Evolutionary conservation across 2,113 vertebrate species (phyloP), one percentile per base, ranked within the genome.

Genomic region (Barbus barbus): DNA sequence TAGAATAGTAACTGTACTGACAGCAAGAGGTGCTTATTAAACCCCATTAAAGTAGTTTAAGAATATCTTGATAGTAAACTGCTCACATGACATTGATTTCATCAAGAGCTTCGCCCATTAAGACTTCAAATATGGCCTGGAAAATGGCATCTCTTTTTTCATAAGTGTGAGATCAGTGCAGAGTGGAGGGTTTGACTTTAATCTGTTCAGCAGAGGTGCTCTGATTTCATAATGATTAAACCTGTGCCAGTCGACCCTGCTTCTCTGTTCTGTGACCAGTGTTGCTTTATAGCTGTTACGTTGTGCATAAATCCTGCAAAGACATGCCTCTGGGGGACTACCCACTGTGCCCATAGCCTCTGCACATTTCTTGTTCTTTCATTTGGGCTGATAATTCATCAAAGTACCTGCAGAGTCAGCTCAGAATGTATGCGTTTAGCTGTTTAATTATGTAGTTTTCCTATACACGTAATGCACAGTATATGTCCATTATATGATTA

Each of bases 161-260:
- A 46, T 22, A 78, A 82, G 73, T 84, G 51, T 76, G 41, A 41
- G 60, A 80, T 65, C 48, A 63, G 67, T 69, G 76, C 26, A 69
- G 79, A 69, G 80, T 53, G 72, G 73, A 76, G 63, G 82, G 71
- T 82, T 82, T 74, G 85, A 85, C 89, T 91, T 91, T 90, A 90
- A 92, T 92, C 86, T 85, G 84, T 86, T 90, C 86, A 85, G 51
- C 80, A 81, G 89, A 92, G 90, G 87, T 86, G 85, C 87, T 93
- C 90, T 90, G 91, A 92, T 93, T 90, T 92, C 91, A 79, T 90
- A 90, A 90, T 92, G 90, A 94, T 93, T 94, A 91, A 94, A 93
- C 87, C 36, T 41, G 82, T 84, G 90, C 90, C 91, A 92, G 89
- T 90, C 91, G 91, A 93, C 92, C 93, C 79, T 77, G 41, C 87